Base-by-base conservation (phyloP, 2,797 vertebrate genomes). In the Pseudochromis fuscus region DNA sequence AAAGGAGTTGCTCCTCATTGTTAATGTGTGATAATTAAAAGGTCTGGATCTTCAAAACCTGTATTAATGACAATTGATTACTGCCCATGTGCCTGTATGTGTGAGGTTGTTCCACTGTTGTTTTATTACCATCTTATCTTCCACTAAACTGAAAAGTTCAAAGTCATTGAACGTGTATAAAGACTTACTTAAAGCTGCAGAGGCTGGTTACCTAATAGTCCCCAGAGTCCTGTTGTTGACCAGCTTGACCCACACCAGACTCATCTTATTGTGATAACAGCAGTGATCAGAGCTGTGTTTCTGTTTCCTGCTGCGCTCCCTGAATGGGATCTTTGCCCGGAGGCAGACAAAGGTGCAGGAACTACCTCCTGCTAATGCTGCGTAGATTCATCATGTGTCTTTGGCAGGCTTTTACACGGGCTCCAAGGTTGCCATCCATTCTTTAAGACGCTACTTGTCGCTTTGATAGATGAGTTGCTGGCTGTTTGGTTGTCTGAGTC, bases 371-470 rank as follows among this genome's bases (percentile, higher is more conserved):
- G 75, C 52, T 77, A 71, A 89, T 72, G 63, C 59, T 24, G 45
- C 50, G 79, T 52, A 85, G 82, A 90, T 90, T 89, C 76, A 92
- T 93, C 88, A 87, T 71, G 66, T 80, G 83, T 81, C 79, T 87
- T 83, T 88, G 86, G 89, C 88, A 88, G 85, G 80, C 84, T 81
- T 79, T 88, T 73, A 82, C 75, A 65, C 59, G 7, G 61, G 77
- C 86, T 87, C 85, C 89, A 91, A 93, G 91, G 90, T 87, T 84
- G 69, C 82, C 83, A 91, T 89, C 80, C 74, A 81, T 91, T 87
- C 82, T 91, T 87, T 84, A 88, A 86, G 84, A 88, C 48, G 57
- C 72, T 25, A 61, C 66, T 83, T 84, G 87, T 89, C 86, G 52
- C 66, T 59, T 55, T 94, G 91, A 93, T 82, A 52, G 81, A 94